Conservation (phyloP, 2,888 invertebrate genomes). For the Cephus runcator region DNA sequence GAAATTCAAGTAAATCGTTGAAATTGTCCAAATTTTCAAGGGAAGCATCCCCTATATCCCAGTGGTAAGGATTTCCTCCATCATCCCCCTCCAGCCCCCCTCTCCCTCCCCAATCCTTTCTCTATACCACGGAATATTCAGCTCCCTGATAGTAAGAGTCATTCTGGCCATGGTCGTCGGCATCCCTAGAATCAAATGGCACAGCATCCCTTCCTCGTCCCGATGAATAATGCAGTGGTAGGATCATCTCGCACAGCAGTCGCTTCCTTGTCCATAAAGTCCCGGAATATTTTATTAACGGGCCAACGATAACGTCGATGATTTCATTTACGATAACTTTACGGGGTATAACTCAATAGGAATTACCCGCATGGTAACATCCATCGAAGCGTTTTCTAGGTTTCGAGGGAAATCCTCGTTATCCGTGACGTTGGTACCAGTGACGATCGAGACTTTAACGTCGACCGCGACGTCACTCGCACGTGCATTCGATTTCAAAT, state of each 20-base stretch:
- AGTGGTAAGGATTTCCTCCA: background rate
- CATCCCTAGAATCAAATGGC: background rate
- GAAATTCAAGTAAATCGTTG: background rate
- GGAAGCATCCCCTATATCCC: background rate
- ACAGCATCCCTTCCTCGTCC: background rate
- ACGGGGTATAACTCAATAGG: background rate
- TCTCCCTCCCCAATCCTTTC: background rate
- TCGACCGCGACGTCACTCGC: background rate
- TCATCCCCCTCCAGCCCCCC: too few relatives aligned
- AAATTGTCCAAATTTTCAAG: background rate
- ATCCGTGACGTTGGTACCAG: background rate
- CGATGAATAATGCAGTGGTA: slow-evolving; percentile 4
- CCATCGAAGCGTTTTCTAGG: background rate
- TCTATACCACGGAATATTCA: background rate
- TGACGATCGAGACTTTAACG: background rate
- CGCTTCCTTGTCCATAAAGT: slow-evolving; percentile 4
- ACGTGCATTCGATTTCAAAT: background rate
- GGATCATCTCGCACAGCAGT: background rate
- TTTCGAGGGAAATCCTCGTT: background rate
- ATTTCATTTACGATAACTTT: slow-evolving; percentile 5
- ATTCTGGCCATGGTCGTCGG: background rate
- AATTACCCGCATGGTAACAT: background rate
- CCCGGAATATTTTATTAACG: slow-evolving; percentile 2
- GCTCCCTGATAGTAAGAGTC: background rate
- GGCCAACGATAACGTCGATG: background rate